Evolutionary conservation across 2,797 vertebrate species (phyloP).

Genomic region (Florisuga fusca): DNA sequence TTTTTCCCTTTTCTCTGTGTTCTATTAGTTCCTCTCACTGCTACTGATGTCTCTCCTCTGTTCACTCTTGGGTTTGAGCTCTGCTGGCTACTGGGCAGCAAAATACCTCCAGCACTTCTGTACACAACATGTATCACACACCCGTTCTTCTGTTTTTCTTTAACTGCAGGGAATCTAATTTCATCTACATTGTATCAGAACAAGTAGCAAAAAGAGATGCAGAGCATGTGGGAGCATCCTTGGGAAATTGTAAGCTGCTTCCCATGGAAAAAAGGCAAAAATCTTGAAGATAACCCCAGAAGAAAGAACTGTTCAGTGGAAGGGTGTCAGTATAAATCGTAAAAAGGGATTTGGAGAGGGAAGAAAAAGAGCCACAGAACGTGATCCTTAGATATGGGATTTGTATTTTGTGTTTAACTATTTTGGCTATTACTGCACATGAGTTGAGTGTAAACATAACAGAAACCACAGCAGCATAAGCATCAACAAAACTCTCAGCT

Average conservation of each 20-base stretch:
- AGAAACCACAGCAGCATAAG: constrained; percentile 4
- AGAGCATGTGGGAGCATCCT: background rate
- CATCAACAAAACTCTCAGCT: background rate
- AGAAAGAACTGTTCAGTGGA: background rate
- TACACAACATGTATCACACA: background rate
- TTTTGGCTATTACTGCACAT: background rate
- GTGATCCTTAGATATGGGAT: background rate
- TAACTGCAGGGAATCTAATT: background rate
- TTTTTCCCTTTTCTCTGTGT: background rate
- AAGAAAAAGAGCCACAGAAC: background rate
- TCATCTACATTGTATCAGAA: background rate
- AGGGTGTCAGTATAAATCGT: background rate
- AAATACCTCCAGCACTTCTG: background rate
- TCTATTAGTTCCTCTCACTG: background rate
- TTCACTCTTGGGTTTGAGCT: background rate
- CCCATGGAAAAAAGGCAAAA: background rate
- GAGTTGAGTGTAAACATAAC: constrained; percentile 26
- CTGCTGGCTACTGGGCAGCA: background rate
- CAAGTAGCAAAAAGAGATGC: background rate
- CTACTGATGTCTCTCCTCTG: background rate
- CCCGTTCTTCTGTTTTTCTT: background rate
- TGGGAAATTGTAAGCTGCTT: background rate
- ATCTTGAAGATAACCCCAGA: background rate
- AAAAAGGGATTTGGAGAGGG: background rate
- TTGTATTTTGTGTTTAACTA: constrained; percentile 9